Percentiles rank a stretch among this genome's conserved stretches.
Conservation (phyloP, 2,797 vertebrate genomes). For the Squalus acanthias region DNA sequence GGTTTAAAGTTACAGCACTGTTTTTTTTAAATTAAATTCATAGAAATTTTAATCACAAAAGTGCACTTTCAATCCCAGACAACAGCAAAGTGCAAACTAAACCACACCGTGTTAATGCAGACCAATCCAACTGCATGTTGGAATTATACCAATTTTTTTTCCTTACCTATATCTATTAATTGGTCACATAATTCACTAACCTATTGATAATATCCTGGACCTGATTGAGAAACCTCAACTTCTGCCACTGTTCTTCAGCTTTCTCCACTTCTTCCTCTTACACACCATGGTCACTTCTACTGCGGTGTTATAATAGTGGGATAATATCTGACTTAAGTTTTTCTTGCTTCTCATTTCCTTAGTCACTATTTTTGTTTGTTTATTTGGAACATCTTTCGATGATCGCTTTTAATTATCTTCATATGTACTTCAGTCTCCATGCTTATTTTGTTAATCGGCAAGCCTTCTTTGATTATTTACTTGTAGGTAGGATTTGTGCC, state of each 20-base stretch:
- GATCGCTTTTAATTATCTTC: background rate
- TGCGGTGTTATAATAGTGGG: background rate
- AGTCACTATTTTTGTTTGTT: background rate
- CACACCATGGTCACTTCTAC: background rate
- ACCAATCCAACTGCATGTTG: background rate
- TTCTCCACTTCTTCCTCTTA: background rate
- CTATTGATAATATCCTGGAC: background rate
- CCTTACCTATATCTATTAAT: background rate
- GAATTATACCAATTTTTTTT: background rate
- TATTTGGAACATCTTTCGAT: background rate
- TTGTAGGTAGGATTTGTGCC: constrained; percentile 16
- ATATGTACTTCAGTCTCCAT: background rate
- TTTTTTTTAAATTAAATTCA: background rate
- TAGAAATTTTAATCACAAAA: background rate
- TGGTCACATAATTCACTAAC: background rate
- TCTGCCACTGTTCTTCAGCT: background rate
- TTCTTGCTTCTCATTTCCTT: background rate
- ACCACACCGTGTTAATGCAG: background rate
- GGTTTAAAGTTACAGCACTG: background rate
- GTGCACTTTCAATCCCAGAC: background rate
- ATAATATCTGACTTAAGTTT: background rate
- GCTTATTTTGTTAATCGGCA: background rate
- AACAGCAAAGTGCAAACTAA: background rate
- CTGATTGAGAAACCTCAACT: background rate
- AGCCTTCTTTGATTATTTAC: background rate